A percentile compares a stretch with the other conserved stretches of the same genome.
Evolutionary conservation across 1,140 invertebrate genomes (phyloP).

Genomic region (Oedothorax gibbosus): DNA sequence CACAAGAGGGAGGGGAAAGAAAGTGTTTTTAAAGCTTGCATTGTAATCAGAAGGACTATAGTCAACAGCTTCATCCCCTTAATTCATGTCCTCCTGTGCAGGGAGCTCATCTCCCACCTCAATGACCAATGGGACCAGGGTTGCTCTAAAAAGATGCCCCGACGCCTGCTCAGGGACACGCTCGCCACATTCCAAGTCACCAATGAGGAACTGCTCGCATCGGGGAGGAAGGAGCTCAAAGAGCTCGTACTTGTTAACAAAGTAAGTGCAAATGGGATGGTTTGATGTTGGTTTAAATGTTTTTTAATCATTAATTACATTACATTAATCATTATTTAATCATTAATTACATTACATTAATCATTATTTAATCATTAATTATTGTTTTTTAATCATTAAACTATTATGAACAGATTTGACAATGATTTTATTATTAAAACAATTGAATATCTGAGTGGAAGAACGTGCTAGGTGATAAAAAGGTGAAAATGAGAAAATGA

Average conservation of each 20-base stretch:
- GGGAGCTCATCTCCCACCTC: slow-evolving; percentile 66
- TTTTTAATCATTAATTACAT: not conserved
- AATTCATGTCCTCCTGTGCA: too few relatives aligned
- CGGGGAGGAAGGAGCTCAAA: slow-evolving; percentile 43
- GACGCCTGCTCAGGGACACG: slow-evolving; percentile 66
- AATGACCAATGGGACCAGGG: slow-evolving; percentile 65
- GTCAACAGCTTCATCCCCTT: not conserved
- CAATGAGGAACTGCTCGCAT: slow-evolving; percentile 66
- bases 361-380: not conserved
- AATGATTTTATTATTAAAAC: not conserved
- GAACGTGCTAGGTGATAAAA: too few relatives aligned
- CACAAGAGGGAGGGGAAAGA: too few relatives aligned
- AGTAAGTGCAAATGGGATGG: slow-evolving; percentile 34
- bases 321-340: not conserved
- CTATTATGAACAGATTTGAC: not conserved
- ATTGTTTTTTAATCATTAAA: not conserved
- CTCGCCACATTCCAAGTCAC: slow-evolving; percentile 67
- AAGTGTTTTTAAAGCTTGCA: not conserved
- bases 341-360: not conserved
- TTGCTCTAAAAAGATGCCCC: slow-evolving; percentile 62
- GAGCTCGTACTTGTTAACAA: slow-evolving; percentile 58
- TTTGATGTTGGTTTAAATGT: not conserved
- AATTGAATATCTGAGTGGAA: not conserved
- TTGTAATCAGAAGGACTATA: not conserved
- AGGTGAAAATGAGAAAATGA: too few relatives aligned